Evolutionary conservation across 2,113 vertebrate genomes (phyloP), one percentile per base, ranked within the genome.

Genomic region (Scytalopus superciliaris): DNA sequence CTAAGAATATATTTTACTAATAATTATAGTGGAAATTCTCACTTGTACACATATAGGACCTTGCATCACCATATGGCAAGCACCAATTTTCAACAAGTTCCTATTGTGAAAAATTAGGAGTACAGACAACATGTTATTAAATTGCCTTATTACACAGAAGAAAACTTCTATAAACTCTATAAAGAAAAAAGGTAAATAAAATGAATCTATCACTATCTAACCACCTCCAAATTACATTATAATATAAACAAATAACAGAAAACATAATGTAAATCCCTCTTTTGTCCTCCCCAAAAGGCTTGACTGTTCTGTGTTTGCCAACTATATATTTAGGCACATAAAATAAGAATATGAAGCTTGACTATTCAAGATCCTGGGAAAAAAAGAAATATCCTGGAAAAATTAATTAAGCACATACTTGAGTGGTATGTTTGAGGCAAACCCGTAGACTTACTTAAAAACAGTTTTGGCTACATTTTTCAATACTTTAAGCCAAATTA

Each of bases 381-480:
- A 33, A 60, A 74, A n/a, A n/a, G n/a, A 76, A 82, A 7, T 2
- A 57, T 55, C 28, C 35, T 83, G 55, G 67, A 84, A 92, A 92
- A 95, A 80, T 8, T 85, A 93, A 93, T 90, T 96, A 89, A 70
- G 47, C 33, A 67, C 59, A 86, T 95, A 55, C 16, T 78, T 77
- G 33, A 93, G 24, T 84, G 33, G 14, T 55, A 70, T n/a, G 30
- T 89, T 96, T 90, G 59, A 93, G 83, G 59, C 76, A 92, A 90
- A 95, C 63, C 14, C 53, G 33, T 44, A 84, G 55, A 90, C 39
- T 42, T 80, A 49, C 15, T 92, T 93, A 93, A 74, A 80, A 94
- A 95, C 3, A 59, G 21, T 74, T 94, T 93, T 77, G 72, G 89
- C 55, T 74, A 22, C 35, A 62, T 59, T 84, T 95, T 86, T 92